Conservation (phyloP, 2,113 vertebrate species). For the Cyprinodon variegatus region DNA sequence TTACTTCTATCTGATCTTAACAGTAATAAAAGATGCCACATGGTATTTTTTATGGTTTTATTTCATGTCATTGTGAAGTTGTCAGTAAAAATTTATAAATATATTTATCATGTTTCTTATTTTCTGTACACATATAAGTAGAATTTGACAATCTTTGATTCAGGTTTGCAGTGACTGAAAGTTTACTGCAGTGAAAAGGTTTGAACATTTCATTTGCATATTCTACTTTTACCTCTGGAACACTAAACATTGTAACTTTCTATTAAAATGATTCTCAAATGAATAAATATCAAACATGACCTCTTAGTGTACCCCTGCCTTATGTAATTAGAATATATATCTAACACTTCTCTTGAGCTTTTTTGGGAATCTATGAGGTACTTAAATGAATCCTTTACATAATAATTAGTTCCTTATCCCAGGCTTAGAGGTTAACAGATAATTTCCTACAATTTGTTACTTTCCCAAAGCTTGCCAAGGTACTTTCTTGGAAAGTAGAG, state of each 20-base stretch:
- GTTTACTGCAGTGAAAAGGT: neutral
- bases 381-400: too few species aligned
- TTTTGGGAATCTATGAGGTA: too few species aligned
- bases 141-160: neutral
- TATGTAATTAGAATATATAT: too few species aligned
- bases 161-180: neutral
- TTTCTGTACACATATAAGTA: neutral
- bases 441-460: too few species aligned
- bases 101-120: neutral
- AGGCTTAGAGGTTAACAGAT: too few species aligned
- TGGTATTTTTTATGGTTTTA: neutral
- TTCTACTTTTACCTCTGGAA: neutral
- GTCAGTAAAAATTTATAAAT: neutral
- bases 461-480: too few species aligned
- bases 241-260: neutral
- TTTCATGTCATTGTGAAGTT: neutral
- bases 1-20: neutral
- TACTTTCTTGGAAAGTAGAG: too few species aligned
- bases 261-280: neutral
- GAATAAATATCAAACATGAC: neutral
- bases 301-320: neutral
- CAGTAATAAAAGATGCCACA: neutral
- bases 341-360: too few species aligned
- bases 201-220: neutral
- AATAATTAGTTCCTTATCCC: too few species aligned